Conservation (phyloP, 2,888 invertebrate genomes). For the Hypomecis atomaria region DNA sequence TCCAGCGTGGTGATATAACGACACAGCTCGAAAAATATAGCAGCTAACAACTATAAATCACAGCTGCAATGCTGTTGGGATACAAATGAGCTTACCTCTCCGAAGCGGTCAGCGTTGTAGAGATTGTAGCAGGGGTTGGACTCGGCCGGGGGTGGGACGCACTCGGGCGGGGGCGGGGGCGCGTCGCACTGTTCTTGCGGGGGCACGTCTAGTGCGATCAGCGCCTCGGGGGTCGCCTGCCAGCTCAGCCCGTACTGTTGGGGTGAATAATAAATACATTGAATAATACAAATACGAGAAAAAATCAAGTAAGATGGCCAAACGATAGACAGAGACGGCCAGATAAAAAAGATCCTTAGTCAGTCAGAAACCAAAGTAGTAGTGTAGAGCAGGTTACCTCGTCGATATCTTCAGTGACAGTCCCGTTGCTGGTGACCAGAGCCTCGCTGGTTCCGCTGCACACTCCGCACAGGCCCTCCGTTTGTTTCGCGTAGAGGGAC, state of each 20-base stretch:
- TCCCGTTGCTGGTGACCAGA: constrained; percentile 80
- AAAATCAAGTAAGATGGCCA: too few relatives aligned
- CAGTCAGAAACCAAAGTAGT: not conserved
- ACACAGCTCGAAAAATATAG: too few relatives aligned
- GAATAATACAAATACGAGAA: not conserved
- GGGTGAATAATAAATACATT: not conserved
- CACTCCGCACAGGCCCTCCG: constrained; percentile 93
- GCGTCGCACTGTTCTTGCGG: constrained; percentile 77
- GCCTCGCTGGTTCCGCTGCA: constrained; percentile 86
- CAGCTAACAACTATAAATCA: not conserved
- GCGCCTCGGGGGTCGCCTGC: constrained; percentile 78
- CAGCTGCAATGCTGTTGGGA: not conserved
- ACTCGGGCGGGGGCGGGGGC: constrained; percentile 68
- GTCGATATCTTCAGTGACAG: constrained; percentile 81
- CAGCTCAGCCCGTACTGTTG: constrained; percentile 81
- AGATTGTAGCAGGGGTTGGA: constrained; percentile 88
- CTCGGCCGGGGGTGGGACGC: constrained; percentile 83
- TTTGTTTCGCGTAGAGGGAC: constrained; percentile 87
- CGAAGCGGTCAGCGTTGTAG: constrained; percentile 69
- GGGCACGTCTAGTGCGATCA: constrained; percentile 74
- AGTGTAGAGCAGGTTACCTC: constrained; percentile 74
- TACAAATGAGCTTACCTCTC: constrained; percentile 59
- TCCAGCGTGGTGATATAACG: too few relatives aligned
- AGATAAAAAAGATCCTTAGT: not conserved
- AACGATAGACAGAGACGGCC: not conserved